Base-by-base conservation (phyloP, 2,113 vertebrate species). In the Sitta europaea region DNA sequence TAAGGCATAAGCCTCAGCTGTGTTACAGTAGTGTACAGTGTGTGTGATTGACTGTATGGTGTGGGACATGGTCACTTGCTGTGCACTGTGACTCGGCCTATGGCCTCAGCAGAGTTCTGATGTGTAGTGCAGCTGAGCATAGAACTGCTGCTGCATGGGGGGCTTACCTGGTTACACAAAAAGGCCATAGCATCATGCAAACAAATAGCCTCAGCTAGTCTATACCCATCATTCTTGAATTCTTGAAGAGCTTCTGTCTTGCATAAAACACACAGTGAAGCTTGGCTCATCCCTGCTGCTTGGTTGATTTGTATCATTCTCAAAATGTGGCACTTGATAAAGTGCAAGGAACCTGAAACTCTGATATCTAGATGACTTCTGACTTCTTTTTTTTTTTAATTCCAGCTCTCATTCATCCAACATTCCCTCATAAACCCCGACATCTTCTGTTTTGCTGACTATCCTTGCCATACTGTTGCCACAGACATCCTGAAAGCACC, bases 401-500 rank as follows among this genome's bases (percentile, higher is more conserved):
- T 97, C 19, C 89, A 99, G 99, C 98, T 99, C 81, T 99, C 99
- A 9, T 99, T 99, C 95, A 99, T 99, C 97, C 99, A 99, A 94
- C 98, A 99, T 98, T 99, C 99, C 90, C 97, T 99, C 92, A 99
- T 99, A 98, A 99, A 98, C 96, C 99, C 99, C 19, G 99, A 99
- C 43, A 98, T 99, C 94, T 99, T 99, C 96, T 99, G 99, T 97
- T 99, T 99, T 95, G 99, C 99, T 40, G 99, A 99, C 96, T 99
- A 98, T 96, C 98, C 99, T 31, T 99, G 99, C 97, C 99, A 99
- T 96, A 98, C 98, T 55, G 99, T 99, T 94, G 99, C 99, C 94
- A 99, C 99, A 58, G 99, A 99, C 97, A 99, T 99, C 95, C 98
- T 99, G 62, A 99, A 99, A 98, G 99, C 99, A 76, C 99, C 99